Conservation (phyloP, 2,797 vertebrate species). For the Halcyon chelicuti region DNA sequence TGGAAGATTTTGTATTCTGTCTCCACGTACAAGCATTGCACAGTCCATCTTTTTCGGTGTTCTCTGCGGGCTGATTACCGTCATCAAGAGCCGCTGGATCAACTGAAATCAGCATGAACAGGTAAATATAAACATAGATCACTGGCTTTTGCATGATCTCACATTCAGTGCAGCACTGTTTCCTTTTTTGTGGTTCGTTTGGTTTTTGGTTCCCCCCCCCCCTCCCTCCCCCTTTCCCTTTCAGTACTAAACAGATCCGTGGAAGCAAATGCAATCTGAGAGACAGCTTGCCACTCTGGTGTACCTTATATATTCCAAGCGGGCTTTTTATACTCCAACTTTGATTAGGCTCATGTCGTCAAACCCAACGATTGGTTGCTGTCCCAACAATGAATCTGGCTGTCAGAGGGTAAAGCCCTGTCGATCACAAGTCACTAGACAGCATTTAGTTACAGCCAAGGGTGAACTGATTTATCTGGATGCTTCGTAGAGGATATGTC, state of each 20-base stretch:
- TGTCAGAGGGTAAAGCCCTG: conserved; percentile 89
- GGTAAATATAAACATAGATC: conserved; percentile 82
- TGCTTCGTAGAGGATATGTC: conserved; percentile 71
- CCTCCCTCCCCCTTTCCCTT: conserved; percentile 55
- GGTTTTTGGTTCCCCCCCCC: background rate
- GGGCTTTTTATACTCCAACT: conserved; percentile 96
- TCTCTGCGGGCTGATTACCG: conserved; percentile 82
- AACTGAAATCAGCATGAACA: conserved; percentile 86
- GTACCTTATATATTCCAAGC: conserved; percentile 92
- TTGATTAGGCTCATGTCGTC: conserved; percentile 93
- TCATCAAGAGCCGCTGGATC: conserved; percentile 87
- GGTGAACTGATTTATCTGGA: conserved; percentile 80
- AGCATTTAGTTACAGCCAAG: conserved; percentile 81
- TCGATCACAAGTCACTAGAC: conserved; percentile 87
- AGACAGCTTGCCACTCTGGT: conserved; percentile 86
- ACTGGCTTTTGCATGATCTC: conserved; percentile 86
- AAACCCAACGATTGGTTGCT: conserved; percentile 94
- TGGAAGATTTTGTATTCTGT: conserved; percentile 93
- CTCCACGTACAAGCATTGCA: conserved; percentile 94
- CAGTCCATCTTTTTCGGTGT: conserved; percentile 84
- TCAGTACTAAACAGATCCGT: conserved; percentile 69
- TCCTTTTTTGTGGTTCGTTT: background rate
- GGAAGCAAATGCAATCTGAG: conserved; percentile 76
- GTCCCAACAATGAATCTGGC: conserved; percentile 93
- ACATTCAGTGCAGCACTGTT: conserved; percentile 69